Percentiles rank a stretch among this genome's conserved stretches.
Conservation (phyloP, 2,113 vertebrate species). For the Saccopteryx leptura region DNA sequence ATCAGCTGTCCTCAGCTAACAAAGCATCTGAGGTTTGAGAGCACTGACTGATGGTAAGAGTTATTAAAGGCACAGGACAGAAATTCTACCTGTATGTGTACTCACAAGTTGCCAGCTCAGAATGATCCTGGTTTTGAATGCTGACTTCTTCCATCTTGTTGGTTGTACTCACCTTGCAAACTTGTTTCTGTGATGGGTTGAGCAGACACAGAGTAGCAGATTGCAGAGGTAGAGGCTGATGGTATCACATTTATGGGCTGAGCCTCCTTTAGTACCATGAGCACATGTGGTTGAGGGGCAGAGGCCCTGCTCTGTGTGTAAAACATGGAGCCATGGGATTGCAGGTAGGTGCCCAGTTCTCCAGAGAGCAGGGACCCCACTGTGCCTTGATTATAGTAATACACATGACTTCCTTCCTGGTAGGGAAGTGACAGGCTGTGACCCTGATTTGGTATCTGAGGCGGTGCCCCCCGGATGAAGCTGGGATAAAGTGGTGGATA, state of each 20-base stretch:
- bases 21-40: neutral
- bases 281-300: constrained; percentile 55
- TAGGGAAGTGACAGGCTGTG: neutral
- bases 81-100: neutral
- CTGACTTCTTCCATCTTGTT: neutral
- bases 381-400: constrained; percentile 22
- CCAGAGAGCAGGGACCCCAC: neutral
- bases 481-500: neutral
- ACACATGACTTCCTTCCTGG: constrained; percentile 54
- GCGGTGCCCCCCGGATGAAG: neutral
- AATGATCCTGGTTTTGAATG: neutral
- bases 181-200: neutral
- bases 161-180: constrained; percentile 50
- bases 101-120: neutral
- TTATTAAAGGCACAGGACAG: neutral
- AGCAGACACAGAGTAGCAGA: constrained; percentile 34
- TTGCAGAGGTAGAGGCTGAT: neutral
- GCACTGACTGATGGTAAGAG: neutral
- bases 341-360: neutral
- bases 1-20: neutral
- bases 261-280: constrained; percentile 64
- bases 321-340: neutral
- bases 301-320: neutral
- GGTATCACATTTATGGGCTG: neutral
- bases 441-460: constrained; percentile 38